Conservation (phyloP, 2,797 vertebrate species). For the Falco naumanni region DNA sequence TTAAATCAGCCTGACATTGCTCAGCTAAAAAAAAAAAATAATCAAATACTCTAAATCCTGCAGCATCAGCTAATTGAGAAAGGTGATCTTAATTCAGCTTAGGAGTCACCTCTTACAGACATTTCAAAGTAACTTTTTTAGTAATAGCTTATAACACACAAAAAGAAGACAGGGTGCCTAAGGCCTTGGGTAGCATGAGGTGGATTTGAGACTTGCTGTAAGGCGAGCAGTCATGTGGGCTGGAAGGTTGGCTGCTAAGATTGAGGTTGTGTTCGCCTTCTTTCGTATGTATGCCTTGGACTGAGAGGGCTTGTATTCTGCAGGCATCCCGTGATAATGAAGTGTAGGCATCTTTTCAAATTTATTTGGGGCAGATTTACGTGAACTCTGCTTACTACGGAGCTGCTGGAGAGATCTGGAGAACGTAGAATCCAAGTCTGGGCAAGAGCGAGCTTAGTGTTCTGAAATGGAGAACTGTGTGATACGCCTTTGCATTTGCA, state of each 20-base stretch:
- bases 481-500: neutral
- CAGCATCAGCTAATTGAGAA: neutral
- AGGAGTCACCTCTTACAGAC: conserved; percentile 21
- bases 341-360: neutral
- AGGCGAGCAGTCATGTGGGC: neutral
- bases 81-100: conserved; percentile 5
- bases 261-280: neutral
- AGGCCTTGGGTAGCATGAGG: neutral
- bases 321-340: neutral
- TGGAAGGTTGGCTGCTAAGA: neutral
- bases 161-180: neutral
- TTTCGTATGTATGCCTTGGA: neutral
- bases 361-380: neutral
- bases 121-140: conserved; percentile 4
- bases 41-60: neutral
- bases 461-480: neutral
- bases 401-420: neutral
- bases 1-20: neutral
- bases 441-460: neutral
- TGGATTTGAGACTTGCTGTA: neutral
- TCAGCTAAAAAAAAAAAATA: neutral
- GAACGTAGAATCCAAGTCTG: neutral
- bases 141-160: neutral
- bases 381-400: neutral
- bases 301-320: neutral